Evolutionary conservation across 2,888 invertebrate genomes (phyloP).

Genomic region (Onchidella celtica): DNA sequence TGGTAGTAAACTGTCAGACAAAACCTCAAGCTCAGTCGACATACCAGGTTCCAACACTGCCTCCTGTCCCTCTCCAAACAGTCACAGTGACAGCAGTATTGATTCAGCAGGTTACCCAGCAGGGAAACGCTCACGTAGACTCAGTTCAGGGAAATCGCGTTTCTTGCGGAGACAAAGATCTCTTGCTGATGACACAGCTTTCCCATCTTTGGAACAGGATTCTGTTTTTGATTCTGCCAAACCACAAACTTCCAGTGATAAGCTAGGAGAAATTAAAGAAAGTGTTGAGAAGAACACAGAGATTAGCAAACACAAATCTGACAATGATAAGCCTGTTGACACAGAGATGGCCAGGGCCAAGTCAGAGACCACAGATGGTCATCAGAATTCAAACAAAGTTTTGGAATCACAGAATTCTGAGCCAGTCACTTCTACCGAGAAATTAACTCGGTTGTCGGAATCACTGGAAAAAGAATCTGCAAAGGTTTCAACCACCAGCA

Average conservation of each 20-base stretch:
- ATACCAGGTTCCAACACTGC: neutral
- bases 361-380: neutral
- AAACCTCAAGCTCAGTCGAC: neutral
- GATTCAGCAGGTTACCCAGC: constrained; percentile 8
- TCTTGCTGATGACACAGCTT: constrained; percentile 45
- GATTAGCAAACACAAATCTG: neutral
- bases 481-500: neutral
- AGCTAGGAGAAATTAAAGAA: neutral
- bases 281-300: constrained; percentile 7
- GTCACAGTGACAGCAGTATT: constrained; percentile 30
- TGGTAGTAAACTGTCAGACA: constrained; percentile 12
- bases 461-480: neutral
- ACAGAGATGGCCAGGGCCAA: neutral
- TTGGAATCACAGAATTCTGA: neutral
- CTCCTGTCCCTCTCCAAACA: constrained; percentile 19
- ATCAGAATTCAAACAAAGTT: neutral
- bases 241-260: neutral
- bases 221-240: constrained; percentile 26
- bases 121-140: constrained; percentile 23
- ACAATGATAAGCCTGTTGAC: neutral
- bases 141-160: constrained; percentile 47
- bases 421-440: too few species aligned
- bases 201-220: constrained; percentile 30
- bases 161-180: constrained; percentile 44
- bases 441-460: too few species aligned